A percentile compares a stretch with the other conserved stretches of the same genome.
phyloP scores from a whole-genome alignment of 2,888 invertebrate species.

The Trisateles emortualis region DNA sequence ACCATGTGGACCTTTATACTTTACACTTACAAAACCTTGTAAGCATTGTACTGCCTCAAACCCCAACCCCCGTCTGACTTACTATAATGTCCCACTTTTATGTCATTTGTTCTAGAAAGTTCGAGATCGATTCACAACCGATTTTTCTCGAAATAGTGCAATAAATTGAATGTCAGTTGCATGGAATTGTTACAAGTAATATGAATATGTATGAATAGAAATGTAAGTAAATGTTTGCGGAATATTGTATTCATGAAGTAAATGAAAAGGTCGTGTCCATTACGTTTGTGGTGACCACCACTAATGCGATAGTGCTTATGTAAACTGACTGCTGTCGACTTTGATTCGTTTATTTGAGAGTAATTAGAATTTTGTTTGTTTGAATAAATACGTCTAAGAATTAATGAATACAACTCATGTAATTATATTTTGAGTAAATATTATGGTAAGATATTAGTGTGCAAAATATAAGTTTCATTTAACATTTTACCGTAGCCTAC shows the following conservation, averaged over 20 bases:
- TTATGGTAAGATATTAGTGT: no score
- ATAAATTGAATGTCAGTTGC: constrained; percentile 48
- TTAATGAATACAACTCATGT: no score
- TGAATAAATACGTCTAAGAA: no score
- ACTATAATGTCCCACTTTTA: constrained; percentile 44
- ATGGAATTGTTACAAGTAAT: constrained; percentile 29
- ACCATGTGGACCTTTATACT: constrained; percentile 64
- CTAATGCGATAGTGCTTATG: background rate
- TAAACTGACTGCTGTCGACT: constrained; percentile 2
- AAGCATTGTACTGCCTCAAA: constrained; percentile 46
- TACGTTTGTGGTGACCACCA: constrained; percentile 8
- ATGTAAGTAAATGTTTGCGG: constrained; percentile 1
- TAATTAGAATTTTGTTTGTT: background rate
- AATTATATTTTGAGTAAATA: no score
- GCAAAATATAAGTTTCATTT: no score
- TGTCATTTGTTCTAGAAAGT: constrained; percentile 37
- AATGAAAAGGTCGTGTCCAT: constrained; percentile 10
- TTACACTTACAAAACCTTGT: constrained; percentile 54
- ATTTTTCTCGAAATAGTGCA: constrained; percentile 33
- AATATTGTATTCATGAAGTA: constrained; percentile 13
- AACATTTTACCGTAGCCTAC: no score
- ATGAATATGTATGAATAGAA: constrained; percentile 1
- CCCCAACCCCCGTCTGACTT: constrained; percentile 17
- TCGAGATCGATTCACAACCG: constrained; percentile 23
- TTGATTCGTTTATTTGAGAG: constrained; percentile 5